These are phyloP conservation scores for Streblospio benedicti DNA, from an alignment of 1,140 invertebrate species.

Conservation along the genomic window DNA sequence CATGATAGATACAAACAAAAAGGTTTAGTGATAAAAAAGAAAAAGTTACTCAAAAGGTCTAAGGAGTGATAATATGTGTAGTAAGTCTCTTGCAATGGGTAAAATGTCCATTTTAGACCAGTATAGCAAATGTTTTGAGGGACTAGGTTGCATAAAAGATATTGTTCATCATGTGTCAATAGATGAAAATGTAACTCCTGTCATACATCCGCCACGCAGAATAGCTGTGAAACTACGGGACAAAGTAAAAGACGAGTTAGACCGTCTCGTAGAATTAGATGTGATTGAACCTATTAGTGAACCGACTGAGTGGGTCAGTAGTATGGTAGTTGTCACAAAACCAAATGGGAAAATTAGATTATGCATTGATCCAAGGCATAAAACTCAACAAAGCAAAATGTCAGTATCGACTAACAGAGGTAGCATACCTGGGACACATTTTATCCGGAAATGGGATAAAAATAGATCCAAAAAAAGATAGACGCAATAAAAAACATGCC, in stretches of 20 bases:
- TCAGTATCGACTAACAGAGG: no score
- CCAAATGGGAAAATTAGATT: conserved; percentile 43
- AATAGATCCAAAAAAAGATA: conserved; percentile 5
- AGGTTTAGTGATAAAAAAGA: no score
- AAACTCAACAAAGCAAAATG: conserved; percentile 49
- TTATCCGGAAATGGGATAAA: background rate
- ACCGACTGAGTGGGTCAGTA: conserved; percentile 46
- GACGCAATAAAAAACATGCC: conserved; percentile 21
- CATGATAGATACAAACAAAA: no score
- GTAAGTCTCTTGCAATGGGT: no score
- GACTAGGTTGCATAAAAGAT: no score
- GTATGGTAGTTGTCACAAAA: conserved; percentile 47
- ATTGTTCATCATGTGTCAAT: no score
- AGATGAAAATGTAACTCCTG: conserved; percentile 1
- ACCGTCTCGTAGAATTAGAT: background rate
- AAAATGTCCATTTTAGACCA: no score
- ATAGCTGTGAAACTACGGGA: no score
- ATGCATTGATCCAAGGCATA: conserved; percentile 50
- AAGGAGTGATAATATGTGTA: no score
- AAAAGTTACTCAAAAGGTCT: no score
- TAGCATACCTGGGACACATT: conserved; percentile 1
- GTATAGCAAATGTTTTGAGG: no score
- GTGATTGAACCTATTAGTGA: background rate
- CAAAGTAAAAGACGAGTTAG: background rate
- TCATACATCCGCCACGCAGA: no score